Base-by-base conservation (phyloP, 2,113 vertebrate species). In the Pungitius pungitius region DNA sequence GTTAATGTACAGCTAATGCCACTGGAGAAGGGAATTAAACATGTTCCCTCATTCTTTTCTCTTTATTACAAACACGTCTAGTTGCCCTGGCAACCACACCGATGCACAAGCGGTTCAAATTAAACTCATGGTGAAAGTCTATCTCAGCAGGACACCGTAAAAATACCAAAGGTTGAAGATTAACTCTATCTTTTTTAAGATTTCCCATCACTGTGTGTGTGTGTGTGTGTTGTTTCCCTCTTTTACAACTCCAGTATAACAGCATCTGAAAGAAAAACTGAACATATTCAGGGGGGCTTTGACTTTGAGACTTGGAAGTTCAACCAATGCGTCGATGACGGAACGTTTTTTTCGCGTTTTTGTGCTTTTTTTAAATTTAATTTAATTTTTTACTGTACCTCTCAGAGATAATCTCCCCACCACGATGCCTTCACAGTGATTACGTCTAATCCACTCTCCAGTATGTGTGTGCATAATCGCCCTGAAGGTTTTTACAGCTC, bases 331-430 rank as follows among this genome's bases (percentile, higher is more conserved):
- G n/a, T n/a, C n/a, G n/a, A n/a, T n/a, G n/a, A n/a, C n/a, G n/a
- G n/a, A n/a, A n/a, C n/a, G n/a, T n/a, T n/a, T n/a, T n/a, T n/a
- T n/a, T n/a, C n/a, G n/a, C n/a, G n/a, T n/a, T n/a, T n/a, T n/a
- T n/a, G n/a, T n/a, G n/a, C n/a, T n/a, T n/a, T n/a, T n/a, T n/a
- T n/a, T n/a, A n/a, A n/a, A n/a, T n/a, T n/a, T n/a, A n/a, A n/a
- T n/a, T n/a, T n/a, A n/a, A n/a, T n/a, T n/a, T n/a, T n/a, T n/a
- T n/a, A n/a, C n/a, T n/a, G n/a, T n/a, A n/a, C n/a, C n/a, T n/a
- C n/a, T n/a, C n/a, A 59, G 62, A 67, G 73, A 77, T 87, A 85
- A 89, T 88, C 86, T 86, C 45, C 72, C 73, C 51, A 74, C 72
- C 51, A 80, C 73, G 61, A 73, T 75, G 73, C 76, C 26, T 76